These are phyloP conservation scores for Meriones unguiculatus DNA, from an alignment of 2,113 vertebrate genomes.

Conservation along the genomic window DNA sequence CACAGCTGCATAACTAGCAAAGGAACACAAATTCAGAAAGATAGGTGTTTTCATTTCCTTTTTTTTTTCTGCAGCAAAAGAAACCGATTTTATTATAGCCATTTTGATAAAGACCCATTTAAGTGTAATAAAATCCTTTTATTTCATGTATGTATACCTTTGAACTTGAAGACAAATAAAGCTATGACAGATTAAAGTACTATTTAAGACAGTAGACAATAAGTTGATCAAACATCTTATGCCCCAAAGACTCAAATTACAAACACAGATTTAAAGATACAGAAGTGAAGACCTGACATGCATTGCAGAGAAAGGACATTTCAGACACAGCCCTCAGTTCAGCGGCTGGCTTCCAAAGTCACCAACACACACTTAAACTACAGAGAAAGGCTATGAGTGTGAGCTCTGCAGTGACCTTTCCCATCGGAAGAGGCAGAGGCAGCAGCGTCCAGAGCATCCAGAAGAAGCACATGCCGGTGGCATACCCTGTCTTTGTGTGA, in stretches of 20 bases:
- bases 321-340: slow-evolving; percentile 9
- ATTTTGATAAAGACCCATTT: background rate
- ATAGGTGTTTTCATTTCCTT: background rate
- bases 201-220: background rate
- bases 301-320: background rate
- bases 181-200: background rate
- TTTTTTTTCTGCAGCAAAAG: background rate
- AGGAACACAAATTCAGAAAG: background rate
- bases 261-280: slow-evolving; percentile 22
- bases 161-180: slow-evolving; percentile 35
- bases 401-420: slow-evolving; percentile 20
- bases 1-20: background rate
- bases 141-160: background rate
- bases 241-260: slow-evolving; percentile 7
- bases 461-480: background rate
- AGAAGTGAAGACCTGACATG: background rate
- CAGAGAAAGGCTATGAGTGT: background rate
- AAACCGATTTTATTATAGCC: background rate
- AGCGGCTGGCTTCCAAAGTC: background rate
- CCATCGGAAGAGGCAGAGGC: background rate
- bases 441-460: background rate
- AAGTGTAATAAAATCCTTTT: background rate
- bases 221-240: slow-evolving; percentile 5
- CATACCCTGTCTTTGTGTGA: background rate
- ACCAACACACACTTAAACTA: background rate